phyloP scores from a whole-genome alignment of 2,888 invertebrate genomes.

The Apotomis capreana region DNA sequence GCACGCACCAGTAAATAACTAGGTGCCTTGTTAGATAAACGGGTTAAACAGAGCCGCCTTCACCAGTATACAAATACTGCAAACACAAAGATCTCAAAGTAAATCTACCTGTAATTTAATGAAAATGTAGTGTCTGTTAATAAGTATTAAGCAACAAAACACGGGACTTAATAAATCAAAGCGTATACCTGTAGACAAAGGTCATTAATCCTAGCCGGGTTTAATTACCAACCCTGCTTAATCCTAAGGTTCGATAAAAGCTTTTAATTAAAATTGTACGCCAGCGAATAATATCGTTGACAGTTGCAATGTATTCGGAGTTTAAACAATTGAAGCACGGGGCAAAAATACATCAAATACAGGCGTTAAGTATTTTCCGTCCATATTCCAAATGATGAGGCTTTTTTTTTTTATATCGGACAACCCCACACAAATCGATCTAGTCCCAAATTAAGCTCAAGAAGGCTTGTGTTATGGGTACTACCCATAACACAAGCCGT shows the following conservation, averaged over 20 bases:
- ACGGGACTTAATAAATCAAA: slow-evolving; percentile 71
- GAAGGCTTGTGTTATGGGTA: no score
- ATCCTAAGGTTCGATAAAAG: slow-evolving; percentile 69
- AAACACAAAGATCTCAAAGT: slow-evolving; percentile 7
- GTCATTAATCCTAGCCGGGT: slow-evolving; percentile 72
- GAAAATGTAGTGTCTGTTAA: slow-evolving; percentile 40
- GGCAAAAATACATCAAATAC: background rate
- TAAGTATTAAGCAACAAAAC: slow-evolving; percentile 40
- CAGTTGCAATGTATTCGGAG: slow-evolving; percentile 9
- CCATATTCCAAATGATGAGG: no score
- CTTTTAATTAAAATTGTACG: slow-evolving; percentile 72
- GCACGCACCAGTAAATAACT: slow-evolving; percentile 22
- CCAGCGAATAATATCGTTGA: slow-evolving; percentile 56
- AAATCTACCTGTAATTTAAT: slow-evolving; percentile 32
- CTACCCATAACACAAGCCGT: no score
- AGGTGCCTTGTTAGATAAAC: slow-evolving; percentile 26
- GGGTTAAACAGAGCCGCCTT: slow-evolving; percentile 17
- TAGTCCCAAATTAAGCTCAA: no score
- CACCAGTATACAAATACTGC: slow-evolving; percentile 14
- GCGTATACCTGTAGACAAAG: slow-evolving; percentile 65
- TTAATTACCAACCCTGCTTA: slow-evolving; percentile 72
- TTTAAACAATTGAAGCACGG: background rate
- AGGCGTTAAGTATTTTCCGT: background rate
- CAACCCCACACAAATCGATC: no score
- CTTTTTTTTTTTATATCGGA: no score